phyloP scores from a whole-genome alignment of 2,797 vertebrate genomes.

The Enteromius treurensis region DNA sequence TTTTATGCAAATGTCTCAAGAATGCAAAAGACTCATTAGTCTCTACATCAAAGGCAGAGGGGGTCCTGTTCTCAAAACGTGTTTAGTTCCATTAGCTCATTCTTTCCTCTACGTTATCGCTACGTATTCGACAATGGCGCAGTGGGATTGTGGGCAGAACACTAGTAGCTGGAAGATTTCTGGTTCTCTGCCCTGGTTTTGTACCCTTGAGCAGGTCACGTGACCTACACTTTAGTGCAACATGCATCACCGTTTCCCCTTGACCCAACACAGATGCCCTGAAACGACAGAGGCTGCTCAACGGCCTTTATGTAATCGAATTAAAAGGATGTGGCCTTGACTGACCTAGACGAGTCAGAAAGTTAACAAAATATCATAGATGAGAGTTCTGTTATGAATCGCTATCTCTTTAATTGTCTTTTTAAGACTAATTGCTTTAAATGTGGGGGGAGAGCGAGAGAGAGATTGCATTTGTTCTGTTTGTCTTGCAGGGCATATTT shows the following conservation, averaged over 20 bases:
- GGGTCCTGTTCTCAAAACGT: conserved; percentile 3
- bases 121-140: background rate
- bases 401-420: conserved; percentile 22
- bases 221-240: conserved; percentile 15
- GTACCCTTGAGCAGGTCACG: conserved; percentile 18
- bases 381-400: background rate
- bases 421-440: background rate
- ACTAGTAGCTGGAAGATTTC: conserved; percentile 11
- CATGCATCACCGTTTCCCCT: conserved; percentile 4
- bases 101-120: background rate
- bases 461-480: conserved; percentile 28
- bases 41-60: conserved; percentile 69
- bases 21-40: conserved; percentile 64
- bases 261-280: conserved; percentile 35
- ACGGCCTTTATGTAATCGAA: background rate
- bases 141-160: conserved; percentile 36
- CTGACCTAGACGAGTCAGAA: background rate
- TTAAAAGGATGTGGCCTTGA: background rate
- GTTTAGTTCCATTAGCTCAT: conserved; percentile 9
- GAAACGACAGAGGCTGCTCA: background rate
- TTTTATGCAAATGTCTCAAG: conserved; percentile 53
- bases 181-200: conserved; percentile 25
- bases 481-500: conserved; percentile 63
- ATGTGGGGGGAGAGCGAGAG: background rate
- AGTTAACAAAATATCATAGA: background rate